Evolutionary conservation across 1,140 invertebrate species (phyloP).

Genomic region (Cepaea nemoralis): DNA sequence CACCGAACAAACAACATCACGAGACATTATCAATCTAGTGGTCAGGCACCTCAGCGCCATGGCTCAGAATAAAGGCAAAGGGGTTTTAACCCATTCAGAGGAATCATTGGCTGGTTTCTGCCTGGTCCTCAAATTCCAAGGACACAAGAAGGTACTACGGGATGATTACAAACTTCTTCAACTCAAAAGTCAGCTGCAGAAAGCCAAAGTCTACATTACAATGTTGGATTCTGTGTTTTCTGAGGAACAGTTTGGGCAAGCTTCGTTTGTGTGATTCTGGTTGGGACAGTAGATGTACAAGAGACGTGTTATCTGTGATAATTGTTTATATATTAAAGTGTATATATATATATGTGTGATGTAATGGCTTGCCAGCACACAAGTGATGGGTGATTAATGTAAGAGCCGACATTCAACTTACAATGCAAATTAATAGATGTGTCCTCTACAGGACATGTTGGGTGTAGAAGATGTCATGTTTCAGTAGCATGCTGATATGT

Average conservation of each 20-base stretch:
- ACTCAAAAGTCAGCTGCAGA: slow-evolving; percentile 69
- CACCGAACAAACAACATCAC: slow-evolving; percentile 87
- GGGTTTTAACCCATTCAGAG: slow-evolving; percentile 85
- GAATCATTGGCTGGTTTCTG: slow-evolving; percentile 84
- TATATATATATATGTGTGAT: too few relatives aligned
- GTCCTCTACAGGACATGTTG: too few relatives aligned
- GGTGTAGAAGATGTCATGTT: too few relatives aligned
- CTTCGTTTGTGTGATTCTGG: not conserved
- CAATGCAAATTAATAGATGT: too few relatives aligned
- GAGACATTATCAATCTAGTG: slow-evolving; percentile 93
- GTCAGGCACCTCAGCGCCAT: slow-evolving; percentile 95
- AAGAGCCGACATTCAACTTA: too few relatives aligned
- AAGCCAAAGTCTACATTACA: slow-evolving; percentile 33
- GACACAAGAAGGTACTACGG: slow-evolving; percentile 88
- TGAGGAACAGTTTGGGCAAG: slow-evolving; percentile 24
- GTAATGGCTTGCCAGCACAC: too few relatives aligned
- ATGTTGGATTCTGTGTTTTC: slow-evolving; percentile 27
- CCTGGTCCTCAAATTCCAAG: slow-evolving; percentile 92
- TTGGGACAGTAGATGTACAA: too few relatives aligned
- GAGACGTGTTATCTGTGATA: too few relatives aligned
- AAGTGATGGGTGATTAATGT: too few relatives aligned
- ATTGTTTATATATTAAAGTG: too few relatives aligned
- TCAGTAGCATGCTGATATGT: too few relatives aligned
- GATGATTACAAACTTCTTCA: slow-evolving; percentile 93
- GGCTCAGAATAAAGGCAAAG: slow-evolving; percentile 85